phyloP scores from a whole-genome alignment of 2,797 vertebrate genomes.

The Hypotaenidia philippensis region DNA sequence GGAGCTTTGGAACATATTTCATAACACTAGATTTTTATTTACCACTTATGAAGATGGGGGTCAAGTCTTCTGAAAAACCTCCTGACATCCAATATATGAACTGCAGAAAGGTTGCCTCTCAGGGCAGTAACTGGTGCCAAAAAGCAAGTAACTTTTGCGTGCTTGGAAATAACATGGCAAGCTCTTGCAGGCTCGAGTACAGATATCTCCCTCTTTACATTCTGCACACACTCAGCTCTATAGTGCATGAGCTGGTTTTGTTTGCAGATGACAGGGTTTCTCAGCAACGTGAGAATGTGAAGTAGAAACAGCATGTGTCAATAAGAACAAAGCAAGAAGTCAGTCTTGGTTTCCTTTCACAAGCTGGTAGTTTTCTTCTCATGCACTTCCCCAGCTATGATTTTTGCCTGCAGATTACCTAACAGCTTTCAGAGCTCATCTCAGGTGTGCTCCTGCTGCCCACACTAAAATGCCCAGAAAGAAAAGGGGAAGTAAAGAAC shows the following conservation, averaged over 20 bases:
- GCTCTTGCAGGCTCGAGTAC: not conserved
- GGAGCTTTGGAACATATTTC: not conserved
- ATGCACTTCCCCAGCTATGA: not conserved
- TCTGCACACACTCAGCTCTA: not conserved
- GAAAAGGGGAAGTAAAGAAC: not conserved
- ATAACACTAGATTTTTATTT: not conserved
- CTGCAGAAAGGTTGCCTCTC: not conserved
- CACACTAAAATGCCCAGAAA: not conserved
- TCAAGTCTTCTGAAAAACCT: not conserved
- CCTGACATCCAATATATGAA: not conserved
- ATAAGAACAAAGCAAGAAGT: conserved; percentile 37
- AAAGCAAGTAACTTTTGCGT: not conserved
- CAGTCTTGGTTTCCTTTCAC: not conserved
- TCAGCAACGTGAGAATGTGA: conserved; percentile 4
- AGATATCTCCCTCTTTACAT: not conserved
- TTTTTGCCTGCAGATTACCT: not conserved
- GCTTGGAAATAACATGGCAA: not conserved
- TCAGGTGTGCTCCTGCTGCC: not conserved
- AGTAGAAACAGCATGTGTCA: conserved; percentile 6
- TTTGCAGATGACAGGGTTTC: conserved; percentile 53
- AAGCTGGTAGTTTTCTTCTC: not conserved
- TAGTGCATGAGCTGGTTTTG: not conserved
- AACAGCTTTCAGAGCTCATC: not conserved
- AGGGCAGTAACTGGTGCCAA: not conserved
- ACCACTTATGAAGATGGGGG: not conserved